Evolutionary conservation across 2,888 invertebrate species (phyloP).

Genomic region (Pandemis cinnamomeana): DNA sequence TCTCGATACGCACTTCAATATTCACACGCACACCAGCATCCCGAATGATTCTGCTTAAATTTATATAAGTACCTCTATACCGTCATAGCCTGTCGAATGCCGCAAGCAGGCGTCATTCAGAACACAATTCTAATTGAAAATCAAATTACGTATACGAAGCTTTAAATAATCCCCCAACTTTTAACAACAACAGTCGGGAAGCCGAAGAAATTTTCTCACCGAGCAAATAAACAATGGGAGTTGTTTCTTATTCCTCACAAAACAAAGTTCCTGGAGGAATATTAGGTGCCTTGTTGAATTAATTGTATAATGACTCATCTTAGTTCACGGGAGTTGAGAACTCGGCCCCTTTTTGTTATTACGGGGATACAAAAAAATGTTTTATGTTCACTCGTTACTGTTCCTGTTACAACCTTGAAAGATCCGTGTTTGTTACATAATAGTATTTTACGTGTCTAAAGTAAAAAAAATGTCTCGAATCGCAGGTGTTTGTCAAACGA

Average conservation of each 20-base stretch:
- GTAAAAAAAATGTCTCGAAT: neutral
- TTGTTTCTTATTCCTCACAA: conserved; percentile 69
- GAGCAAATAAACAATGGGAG: conserved; percentile 60
- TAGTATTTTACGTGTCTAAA: neutral
- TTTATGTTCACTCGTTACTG: conserved; percentile 22
- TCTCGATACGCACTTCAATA: too few relatives aligned
- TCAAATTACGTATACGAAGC: conserved; percentile 42
- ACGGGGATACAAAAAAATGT: conserved; percentile 28
- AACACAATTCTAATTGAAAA: conserved; percentile 38
- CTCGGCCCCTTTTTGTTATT: conserved; percentile 28
- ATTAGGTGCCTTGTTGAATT: conserved; percentile 74
- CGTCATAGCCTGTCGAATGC: neutral
- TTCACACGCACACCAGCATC: too few relatives aligned
- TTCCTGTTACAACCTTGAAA: neutral
- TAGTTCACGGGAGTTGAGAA: conserved; percentile 39
- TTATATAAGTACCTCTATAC: too few relatives aligned
- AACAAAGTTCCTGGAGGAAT: conserved; percentile 67
- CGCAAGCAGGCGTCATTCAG: conserved; percentile 15
- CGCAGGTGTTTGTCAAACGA: neutral
- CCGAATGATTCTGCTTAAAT: too few relatives aligned
- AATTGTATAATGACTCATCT: conserved; percentile 75
- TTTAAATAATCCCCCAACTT: conserved; percentile 40
- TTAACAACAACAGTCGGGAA: conserved; percentile 48
- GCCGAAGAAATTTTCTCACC: conserved; percentile 56
- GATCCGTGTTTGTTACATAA: neutral